Base-by-base conservation (phyloP, 2,797 vertebrate species). In the Anomalospiza imberbis region DNA sequence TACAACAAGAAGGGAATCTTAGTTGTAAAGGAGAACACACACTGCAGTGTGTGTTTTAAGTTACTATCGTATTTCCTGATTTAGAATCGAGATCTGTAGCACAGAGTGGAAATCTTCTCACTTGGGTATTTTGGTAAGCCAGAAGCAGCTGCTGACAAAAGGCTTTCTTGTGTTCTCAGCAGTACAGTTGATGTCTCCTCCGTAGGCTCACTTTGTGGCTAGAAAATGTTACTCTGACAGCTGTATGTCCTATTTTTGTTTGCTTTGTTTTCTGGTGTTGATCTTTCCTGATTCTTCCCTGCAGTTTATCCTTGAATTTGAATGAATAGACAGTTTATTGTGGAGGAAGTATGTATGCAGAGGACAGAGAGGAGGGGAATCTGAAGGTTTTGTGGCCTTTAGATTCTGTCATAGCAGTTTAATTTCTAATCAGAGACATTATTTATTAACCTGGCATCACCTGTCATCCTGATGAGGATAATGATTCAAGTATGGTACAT, bases 391-490 rank as follows among this genome's bases (percentile, higher is more conserved):
- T 61, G 44, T 57, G 71, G 73, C 85, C 72, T 89, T 94, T 85
- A 40, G 54, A 57, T 92, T 78, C 80, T 87, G 93, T 80, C 89
- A 29, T 3, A 80, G n/a, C 38, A 53, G 76, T 76, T 94, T 75
- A 6, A 89, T 66, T 91, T 91, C 63, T 88, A 89, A 84, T 76
- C 71, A 88, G 63, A 79, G 53, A 67, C 20, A 66, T 79, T 67
- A n/a, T 89, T 89, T 91, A 89, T 91, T 95, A 84, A 58, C 42
- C 55, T 94, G 82, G 29, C 75, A 89, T 93, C 70, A 76, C 47
- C 76, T 91, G 81, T 70, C 84, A 89, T 67, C 34, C 78, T 89
- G 71, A 89, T 85, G 61, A 92, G 62, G 34, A 48, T 70, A 92
- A 95, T 86, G 55, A 94, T 84, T 92, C n/a, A 71, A 83, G 60